phyloP scores from a whole-genome alignment of 2,797 vertebrate species.

The Lepus townsendii region DNA sequence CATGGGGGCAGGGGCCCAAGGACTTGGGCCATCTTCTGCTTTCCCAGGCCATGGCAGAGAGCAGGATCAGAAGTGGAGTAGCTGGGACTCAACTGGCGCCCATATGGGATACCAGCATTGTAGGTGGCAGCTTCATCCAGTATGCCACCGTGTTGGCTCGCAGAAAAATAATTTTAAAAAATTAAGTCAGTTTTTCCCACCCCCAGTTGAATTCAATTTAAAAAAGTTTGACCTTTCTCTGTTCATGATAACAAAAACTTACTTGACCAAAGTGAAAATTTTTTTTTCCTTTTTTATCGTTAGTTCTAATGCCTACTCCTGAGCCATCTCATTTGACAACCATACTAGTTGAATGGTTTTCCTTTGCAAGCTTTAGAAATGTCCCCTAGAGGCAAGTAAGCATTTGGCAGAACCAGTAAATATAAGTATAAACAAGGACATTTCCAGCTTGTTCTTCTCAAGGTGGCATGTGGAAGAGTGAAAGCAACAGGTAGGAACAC shows the following conservation, averaged over 20 bases:
- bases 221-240: slow-evolving; percentile 40
- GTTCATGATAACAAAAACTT: slow-evolving; percentile 3
- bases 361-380: slow-evolving; percentile 63
- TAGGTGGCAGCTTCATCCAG: no score
- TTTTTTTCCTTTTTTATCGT: slow-evolving; percentile 17
- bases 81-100: no score
- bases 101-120: no score
- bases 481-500: background rate
- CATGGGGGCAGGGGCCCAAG: no score
- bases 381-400: slow-evolving; percentile 74
- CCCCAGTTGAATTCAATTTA: slow-evolving; percentile 4
- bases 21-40: no score
- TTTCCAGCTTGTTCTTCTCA: slow-evolving; percentile 60
- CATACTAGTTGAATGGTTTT: slow-evolving; percentile 65
- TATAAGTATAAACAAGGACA: slow-evolving; percentile 37
- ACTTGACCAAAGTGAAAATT: slow-evolving; percentile 26
- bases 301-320: slow-evolving; percentile 40
- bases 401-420: slow-evolving; percentile 64
- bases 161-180: background rate
- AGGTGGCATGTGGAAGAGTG: background rate
- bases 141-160: background rate
- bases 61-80: no score
- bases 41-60: no score
- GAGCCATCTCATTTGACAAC: slow-evolving; percentile 66
- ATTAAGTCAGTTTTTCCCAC: background rate